These are phyloP conservation scores for Magallana nippona DNA, from an alignment of 2,888 invertebrate genomes.

Conservation along the genomic window DNA sequence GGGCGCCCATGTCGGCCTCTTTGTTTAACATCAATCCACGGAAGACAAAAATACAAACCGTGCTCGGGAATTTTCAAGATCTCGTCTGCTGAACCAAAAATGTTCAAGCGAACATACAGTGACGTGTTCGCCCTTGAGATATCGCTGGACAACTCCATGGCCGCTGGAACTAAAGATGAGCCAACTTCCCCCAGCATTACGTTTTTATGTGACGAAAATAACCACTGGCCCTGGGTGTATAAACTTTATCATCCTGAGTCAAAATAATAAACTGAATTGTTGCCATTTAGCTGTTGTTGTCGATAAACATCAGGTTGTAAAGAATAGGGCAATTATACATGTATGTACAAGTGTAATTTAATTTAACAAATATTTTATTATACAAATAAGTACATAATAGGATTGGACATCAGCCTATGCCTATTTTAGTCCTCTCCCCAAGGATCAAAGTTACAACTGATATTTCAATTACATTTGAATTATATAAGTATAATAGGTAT, in stretches of 20 bases:
- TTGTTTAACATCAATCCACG: constrained; percentile 56
- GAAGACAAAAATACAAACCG: constrained; percentile 50
- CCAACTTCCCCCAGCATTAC: constrained; percentile 3
- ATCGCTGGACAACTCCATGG: constrained; percentile 7
- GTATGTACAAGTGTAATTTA: too few species aligned
- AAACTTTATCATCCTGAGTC: background rate
- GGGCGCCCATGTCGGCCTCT: constrained; percentile 67
- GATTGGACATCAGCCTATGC: too few species aligned
- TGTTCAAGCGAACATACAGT: constrained; percentile 57
- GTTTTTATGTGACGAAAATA: constrained; percentile 44
- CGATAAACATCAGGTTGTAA: too few species aligned
- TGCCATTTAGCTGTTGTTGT: too few species aligned
- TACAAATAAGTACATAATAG: too few species aligned
- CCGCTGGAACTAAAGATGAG: background rate
- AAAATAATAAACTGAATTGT: too few species aligned
- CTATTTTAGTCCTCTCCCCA: too few species aligned
- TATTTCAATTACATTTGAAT: too few species aligned
- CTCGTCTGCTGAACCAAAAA: constrained; percentile 52
- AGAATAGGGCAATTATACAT: too few species aligned
- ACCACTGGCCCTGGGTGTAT: constrained; percentile 44
- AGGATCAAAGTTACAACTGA: too few species aligned
- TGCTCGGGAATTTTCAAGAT: constrained; percentile 65
- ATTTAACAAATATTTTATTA: too few species aligned
- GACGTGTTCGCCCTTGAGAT: constrained; percentile 46
- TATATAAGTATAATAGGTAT: too few species aligned